Conservation (phyloP, 2,888 invertebrate species). For the Lampropteryx suffumata region DNA sequence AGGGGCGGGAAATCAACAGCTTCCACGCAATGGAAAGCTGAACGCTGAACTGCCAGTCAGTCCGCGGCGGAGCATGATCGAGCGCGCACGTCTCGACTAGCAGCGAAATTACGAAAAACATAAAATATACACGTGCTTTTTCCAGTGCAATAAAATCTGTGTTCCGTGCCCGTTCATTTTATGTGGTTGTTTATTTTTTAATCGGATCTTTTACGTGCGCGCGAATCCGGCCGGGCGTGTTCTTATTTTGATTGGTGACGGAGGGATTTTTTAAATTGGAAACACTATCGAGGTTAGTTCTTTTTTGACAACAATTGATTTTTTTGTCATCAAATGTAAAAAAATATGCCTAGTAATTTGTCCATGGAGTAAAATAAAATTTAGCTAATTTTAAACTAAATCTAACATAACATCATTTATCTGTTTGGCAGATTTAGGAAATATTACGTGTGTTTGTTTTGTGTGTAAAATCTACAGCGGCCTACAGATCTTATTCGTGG, state of each 20-base stretch:
- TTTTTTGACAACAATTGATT: not conserved
- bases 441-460: not conserved
- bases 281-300: slow-evolving; percentile 11
- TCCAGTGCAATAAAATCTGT: slow-evolving; percentile 24
- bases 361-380: too few species aligned
- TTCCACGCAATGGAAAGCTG: slow-evolving; percentile 17
- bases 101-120: slow-evolving; percentile 11
- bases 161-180: slow-evolving; percentile 21
- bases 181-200: slow-evolving; percentile 23
- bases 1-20: slow-evolving; percentile 23
- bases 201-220: slow-evolving; percentile 3
- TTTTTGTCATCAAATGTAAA: too few species aligned
- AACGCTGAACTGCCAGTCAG: slow-evolving; percentile 11
- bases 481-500: too few species aligned
- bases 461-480: too few species aligned
- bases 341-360: not conserved
- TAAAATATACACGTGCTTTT: slow-evolving; percentile 23
- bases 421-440: too few species aligned
- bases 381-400: too few species aligned
- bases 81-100: slow-evolving; percentile 5
- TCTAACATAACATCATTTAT: too few species aligned
- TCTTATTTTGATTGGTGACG: slow-evolving; percentile 18
- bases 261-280: slow-evolving; percentile 14
- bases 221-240: slow-evolving; percentile 13
- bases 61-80: slow-evolving; percentile 3